Conservation (phyloP, 1,140 invertebrate genomes). For the Megalonaias nervosa region DNA sequence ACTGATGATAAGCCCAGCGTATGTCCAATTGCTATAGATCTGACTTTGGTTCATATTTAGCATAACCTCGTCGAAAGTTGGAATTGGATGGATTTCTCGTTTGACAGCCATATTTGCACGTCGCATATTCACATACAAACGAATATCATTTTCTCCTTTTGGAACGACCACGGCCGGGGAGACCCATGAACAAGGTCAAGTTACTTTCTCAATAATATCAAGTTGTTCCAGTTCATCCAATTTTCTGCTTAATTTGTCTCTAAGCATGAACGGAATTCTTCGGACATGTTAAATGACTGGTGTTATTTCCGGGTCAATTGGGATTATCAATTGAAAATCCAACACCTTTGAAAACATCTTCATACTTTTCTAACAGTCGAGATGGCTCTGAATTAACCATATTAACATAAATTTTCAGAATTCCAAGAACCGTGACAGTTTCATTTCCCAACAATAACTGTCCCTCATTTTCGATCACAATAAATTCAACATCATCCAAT, state of each 20-base stretch:
- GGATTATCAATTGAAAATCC: conserved; percentile 41
- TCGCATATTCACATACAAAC: conserved; percentile 57
- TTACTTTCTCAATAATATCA: conserved; percentile 51
- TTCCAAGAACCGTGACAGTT: conserved; percentile 8
- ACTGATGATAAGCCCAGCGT: too few species aligned
- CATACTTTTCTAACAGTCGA: conserved; percentile 5
- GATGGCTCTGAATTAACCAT: neutral
- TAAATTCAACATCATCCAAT: neutral
- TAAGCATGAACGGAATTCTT: conserved; percentile 35
- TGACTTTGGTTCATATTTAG: conserved; percentile 35
- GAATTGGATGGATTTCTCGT: conserved; percentile 34
- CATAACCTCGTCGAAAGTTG: conserved; percentile 54
- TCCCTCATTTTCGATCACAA: conserved; percentile 3
- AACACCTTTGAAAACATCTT: conserved; percentile 31
- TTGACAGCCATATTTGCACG: conserved; percentile 45
- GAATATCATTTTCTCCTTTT: conserved; percentile 37
- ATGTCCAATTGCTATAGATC: too few species aligned
- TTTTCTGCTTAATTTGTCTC: conserved; percentile 41
- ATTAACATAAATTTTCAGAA: conserved; percentile 7
- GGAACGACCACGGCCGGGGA: conserved; percentile 38
- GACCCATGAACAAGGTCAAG: conserved; percentile 50
- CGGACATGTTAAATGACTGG: conserved; percentile 28
- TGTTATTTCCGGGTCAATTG: conserved; percentile 30
- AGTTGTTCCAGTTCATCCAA: conserved; percentile 36
- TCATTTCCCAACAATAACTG: conserved; percentile 2